phyloP scores from a whole-genome alignment of 2,888 invertebrate genomes.

The Drosophila kanekoi region DNA sequence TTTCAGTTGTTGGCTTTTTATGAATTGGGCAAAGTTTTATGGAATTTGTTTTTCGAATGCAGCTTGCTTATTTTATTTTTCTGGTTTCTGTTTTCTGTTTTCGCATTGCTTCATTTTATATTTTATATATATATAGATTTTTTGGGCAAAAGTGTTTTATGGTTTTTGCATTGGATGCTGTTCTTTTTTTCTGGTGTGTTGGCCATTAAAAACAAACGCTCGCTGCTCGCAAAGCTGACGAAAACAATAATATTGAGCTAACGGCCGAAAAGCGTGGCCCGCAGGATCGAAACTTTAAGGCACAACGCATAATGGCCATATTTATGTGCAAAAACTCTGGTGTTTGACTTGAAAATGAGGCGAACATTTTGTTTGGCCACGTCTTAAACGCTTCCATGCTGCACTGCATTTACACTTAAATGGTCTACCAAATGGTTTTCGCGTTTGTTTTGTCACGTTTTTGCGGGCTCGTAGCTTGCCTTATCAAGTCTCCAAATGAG shows the following conservation, averaged over 20 bases:
- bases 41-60: slow-evolving; percentile 52
- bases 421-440: not conserved
- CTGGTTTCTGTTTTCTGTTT: no score
- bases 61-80: slow-evolving; percentile 26
- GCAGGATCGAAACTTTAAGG: not conserved
- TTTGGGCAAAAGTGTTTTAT: slow-evolving; percentile 31
- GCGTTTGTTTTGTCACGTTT: not conserved
- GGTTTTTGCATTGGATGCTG: slow-evolving; percentile 31
- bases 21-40: slow-evolving; percentile 65
- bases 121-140: not conserved
- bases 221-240: slow-evolving; percentile 1
- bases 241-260: slow-evolving; percentile 14
- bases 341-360: not conserved
- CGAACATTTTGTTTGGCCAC: no score
- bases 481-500: slow-evolving; percentile 7
- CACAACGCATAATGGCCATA: not conserved
- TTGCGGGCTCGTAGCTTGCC: not conserved
- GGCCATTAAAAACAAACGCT: slow-evolving; percentile 17
- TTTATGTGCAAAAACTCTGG: not conserved
- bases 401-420: slow-evolving; percentile 3
- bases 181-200: no score
- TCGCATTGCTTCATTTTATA: slow-evolving; percentile 14
- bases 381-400: not conserved
- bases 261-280: not conserved
- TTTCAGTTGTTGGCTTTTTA: slow-evolving; percentile 13